A percentile compares a stretch with the other conserved stretches of the same genome.
phyloP scores from a whole-genome alignment of 2,797 vertebrate genomes.

The Hylomyscus alleni region DNA sequence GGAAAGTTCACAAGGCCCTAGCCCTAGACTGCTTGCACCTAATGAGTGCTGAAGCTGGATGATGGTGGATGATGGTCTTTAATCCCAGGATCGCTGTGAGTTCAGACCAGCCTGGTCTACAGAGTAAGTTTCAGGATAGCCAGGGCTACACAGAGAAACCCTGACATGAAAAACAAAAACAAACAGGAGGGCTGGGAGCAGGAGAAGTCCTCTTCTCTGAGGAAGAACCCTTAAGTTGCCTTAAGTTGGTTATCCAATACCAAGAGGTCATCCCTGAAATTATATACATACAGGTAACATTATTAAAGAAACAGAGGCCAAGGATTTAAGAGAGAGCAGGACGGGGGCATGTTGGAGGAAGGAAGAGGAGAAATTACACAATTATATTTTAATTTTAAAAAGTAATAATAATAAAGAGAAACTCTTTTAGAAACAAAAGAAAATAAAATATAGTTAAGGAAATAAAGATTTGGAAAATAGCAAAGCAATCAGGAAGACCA shows the following conservation, averaged over 20 bases:
- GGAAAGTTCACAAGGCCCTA: no score
- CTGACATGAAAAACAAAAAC: background rate
- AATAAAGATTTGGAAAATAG: background rate
- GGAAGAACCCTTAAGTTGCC: background rate
- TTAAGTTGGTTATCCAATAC: background rate
- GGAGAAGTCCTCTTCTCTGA: background rate
- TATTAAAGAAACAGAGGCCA: background rate
- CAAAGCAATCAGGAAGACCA: background rate
- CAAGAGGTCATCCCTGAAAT: background rate
- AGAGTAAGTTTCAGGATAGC: background rate
- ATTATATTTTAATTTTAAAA: background rate
- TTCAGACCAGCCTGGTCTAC: background rate
- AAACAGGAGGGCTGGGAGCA: background rate
- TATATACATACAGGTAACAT: background rate
- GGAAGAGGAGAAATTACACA: background rate
- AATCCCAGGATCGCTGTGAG: background rate
- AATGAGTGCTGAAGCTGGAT: background rate
- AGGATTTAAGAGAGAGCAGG: background rate
- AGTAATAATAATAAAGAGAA: background rate
- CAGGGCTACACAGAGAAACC: background rate
- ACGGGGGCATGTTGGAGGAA: background rate
- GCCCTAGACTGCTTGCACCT: background rate
- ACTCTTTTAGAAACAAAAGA: background rate
- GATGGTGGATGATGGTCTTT: background rate
- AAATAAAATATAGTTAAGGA: background rate